Base-by-base conservation (phyloP, 2,888 invertebrate species). In the Cerceris rybyensis region DNA sequence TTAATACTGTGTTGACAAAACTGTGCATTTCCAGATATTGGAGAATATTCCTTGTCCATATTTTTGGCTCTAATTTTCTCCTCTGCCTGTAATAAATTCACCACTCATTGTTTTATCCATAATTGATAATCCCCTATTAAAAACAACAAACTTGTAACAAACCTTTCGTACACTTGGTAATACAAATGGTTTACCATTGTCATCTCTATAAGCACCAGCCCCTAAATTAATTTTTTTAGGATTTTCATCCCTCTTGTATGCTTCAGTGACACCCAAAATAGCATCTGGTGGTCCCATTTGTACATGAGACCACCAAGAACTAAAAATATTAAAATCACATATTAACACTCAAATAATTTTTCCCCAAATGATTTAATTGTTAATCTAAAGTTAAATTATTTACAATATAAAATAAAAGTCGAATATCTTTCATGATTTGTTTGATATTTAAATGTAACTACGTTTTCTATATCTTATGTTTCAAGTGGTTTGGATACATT, bases 201-300 rank as follows among this genome's bases (percentile, higher is more conserved):
- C 99, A 93, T 99, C 99, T 86, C 99, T 95, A 93, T 99, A 99
- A 8, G 99, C 99, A 77, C 98, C 98, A 5, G 96, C 98, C 76
- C 99, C 99, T 65, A 99, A 95, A 93, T 99, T 99, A 80, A 99
- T 97, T 93, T 99, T 99, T 87, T 98, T 98, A 0, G 98, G 95
- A 92, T 98, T 96, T 2, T 94, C 93, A 92, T 99, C 99, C 78
- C 94, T 95, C 92, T 98, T 99, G 93, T 94, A 99, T 0, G 99
- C 99, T 92, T 99, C 99, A 0, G 98, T 97, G 55, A 99, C 97
- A 50, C 99, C 99, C 64, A 99, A 94, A 93, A 99, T 99, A 39
- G 98, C 97, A 94, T 99, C 99, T 6, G 99, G 99, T 16, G 99
- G 99, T 6, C 99, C 99, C 98, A 98, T 97, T 91, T 96, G 95